Evolutionary conservation across 2,888 invertebrate species (phyloP).

Genomic region (Orchesella flavescens): DNA sequence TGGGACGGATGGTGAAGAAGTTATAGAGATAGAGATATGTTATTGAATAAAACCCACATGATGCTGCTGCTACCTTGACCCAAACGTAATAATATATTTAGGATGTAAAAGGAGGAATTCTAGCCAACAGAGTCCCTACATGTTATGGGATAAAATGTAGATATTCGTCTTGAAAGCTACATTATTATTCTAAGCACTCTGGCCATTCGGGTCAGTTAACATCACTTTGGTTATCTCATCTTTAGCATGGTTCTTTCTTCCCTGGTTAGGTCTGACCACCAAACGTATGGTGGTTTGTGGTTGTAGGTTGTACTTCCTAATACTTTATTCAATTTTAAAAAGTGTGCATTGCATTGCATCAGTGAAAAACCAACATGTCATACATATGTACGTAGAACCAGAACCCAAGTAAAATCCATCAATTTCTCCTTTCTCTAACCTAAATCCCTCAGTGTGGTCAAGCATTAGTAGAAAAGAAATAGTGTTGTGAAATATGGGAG

Average conservation of each 20-base stretch:
- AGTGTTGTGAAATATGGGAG: not conserved
- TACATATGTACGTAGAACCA: too few species aligned
- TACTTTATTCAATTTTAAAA: conserved; percentile 23
- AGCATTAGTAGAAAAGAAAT: not conserved
- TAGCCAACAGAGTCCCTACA: not conserved
- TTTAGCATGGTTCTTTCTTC: conserved; percentile 19
- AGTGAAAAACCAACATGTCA: conserved; percentile 31
- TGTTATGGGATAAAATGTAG: conserved; percentile 24
- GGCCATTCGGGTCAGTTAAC: conserved; percentile 62
- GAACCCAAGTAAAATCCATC: conserved; percentile 28
- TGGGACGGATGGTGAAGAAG: not conserved
- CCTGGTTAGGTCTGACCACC: not conserved
- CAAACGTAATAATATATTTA: conserved; percentile 59
- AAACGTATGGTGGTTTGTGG: conserved; percentile 9
- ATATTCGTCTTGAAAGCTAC: conserved; percentile 59
- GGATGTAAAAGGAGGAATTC: conserved; percentile 47
- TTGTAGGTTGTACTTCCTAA: conserved; percentile 7
- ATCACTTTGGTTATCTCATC: conserved; percentile 59
- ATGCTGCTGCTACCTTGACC: not conserved
- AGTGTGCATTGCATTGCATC: not conserved
- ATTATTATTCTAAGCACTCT: conserved; percentile 58
- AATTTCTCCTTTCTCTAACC: conserved; percentile 17
- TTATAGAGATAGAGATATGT: too few species aligned
- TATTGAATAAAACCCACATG: conserved; percentile 47
- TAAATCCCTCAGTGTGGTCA: conserved; percentile 33